Evolutionary conservation across 2,888 invertebrate genomes (phyloP), one percentile per base, ranked within the genome.

Genomic region (Patella ulyssiponensis): DNA sequence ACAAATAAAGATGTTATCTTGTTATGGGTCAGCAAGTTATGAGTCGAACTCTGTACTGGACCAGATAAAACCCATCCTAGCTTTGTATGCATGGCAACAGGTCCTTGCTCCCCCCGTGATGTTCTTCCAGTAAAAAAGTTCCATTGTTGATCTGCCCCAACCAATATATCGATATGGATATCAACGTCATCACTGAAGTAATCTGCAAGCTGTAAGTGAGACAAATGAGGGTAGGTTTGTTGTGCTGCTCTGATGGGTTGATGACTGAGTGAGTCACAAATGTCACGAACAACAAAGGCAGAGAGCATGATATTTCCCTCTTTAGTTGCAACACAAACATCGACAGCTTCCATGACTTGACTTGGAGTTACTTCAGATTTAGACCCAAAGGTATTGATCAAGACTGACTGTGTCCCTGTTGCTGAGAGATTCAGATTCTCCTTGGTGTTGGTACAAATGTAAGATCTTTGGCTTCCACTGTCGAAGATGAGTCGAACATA

Each of bases 141-240:
- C 64, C 64, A 64, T 20, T 64, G 64, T n/a, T 64, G 64, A 64
- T 64, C 64, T 64, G 64, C 64, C n/a, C 64, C 64, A n/a, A 64
- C 64, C 23, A 64, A 64, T 20, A 64, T 64, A 23, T 64, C 64
- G 9, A 64, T 64, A 1, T 64, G 20, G 12, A 64, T 64, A 20
- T 64, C 20, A 64, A n/a, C 20, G 23, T 23, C 23, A 64, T 64
- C 64, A 20, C 23, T 23, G n/a, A 20, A 20, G 64, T 64, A 64
- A 64, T 64, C 64, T 64, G 64, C 64, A 12, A 64, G 23, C 20
- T 64, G 64, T n/a, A 64, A 20, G 23, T 64, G n/a, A 20, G 64
- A 64, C 20, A 64, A 64, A 64, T 64, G 64, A n/a, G 20, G 11
- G 23, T 20, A 64, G 64, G n/a, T 20, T 20, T 64, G 20, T 11